Evolutionary conservation across 1,140 invertebrate genomes (phyloP).

Genomic region (Drosophila subobscura): DNA sequence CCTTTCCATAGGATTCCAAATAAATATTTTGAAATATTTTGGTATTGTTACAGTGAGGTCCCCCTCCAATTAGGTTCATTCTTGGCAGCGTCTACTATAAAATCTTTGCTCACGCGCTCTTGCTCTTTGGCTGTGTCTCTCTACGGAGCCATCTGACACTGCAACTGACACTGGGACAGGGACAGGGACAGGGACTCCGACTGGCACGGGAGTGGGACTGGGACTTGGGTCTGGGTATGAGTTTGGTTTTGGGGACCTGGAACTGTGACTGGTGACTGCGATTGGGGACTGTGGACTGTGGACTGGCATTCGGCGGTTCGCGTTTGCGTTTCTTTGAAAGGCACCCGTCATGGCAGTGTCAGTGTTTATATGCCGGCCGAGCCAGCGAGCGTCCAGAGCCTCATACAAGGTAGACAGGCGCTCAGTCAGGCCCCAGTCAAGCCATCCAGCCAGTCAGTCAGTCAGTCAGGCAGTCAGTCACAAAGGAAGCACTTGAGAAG

Average conservation of each 20-base stretch:
- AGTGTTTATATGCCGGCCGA: slow-evolving; percentile 70
- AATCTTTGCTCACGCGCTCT: slow-evolving; percentile 51
- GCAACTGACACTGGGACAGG: slow-evolving; percentile 21
- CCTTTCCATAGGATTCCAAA: too few relatives aligned
- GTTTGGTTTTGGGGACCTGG: slow-evolving; percentile 14
- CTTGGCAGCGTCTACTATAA: slow-evolving; percentile 38
- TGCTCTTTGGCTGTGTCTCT: not conserved
- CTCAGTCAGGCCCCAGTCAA: slow-evolving; percentile 38
- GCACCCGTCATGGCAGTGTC: slow-evolving; percentile 77
- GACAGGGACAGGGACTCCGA: slow-evolving; percentile 16
- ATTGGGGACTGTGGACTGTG: slow-evolving; percentile 26
- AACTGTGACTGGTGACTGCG: slow-evolving; percentile 27
- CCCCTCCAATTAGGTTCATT: too few relatives aligned
- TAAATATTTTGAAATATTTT: too few relatives aligned
- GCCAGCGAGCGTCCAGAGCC: slow-evolving; percentile 24
- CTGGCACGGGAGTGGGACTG: slow-evolving; percentile 12
- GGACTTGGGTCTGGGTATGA: slow-evolving; percentile 2
- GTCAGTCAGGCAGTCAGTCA: slow-evolving; percentile 48
- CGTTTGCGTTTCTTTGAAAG: slow-evolving; percentile 66
- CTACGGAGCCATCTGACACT: slow-evolving; percentile 15
- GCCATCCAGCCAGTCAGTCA: slow-evolving; percentile 16
- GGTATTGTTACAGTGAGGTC: too few relatives aligned
- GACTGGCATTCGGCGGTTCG: slow-evolving; percentile 51
- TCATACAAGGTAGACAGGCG: slow-evolving; percentile 66
- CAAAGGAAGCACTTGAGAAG: slow-evolving; percentile 74